phyloP scores from a whole-genome alignment of 2,888 invertebrate genomes.

The Diadromus collaris region DNA sequence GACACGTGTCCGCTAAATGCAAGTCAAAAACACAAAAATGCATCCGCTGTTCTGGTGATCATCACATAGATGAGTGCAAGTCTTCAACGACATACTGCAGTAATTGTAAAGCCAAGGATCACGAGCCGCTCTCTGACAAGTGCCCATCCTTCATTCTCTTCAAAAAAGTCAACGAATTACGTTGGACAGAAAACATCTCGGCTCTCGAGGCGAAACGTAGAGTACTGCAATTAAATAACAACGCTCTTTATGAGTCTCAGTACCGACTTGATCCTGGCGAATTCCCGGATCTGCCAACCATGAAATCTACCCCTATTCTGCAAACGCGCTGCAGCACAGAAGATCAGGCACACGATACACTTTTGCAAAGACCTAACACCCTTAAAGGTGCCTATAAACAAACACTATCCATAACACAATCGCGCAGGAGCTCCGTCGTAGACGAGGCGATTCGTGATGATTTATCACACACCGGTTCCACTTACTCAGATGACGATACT shows the following conservation, averaged over 20 bases:
- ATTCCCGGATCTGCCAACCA: background rate
- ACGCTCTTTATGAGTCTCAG: background rate
- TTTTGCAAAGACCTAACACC: background rate
- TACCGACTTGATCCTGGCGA: background rate
- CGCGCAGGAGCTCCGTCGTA: background rate
- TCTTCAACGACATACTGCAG: background rate
- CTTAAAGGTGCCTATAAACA: no score
- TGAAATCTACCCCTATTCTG: background rate
- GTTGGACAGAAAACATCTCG: background rate
- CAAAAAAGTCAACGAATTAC: background rate
- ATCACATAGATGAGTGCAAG: background rate
- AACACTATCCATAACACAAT: background rate
- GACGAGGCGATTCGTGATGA: background rate
- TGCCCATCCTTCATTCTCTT: background rate
- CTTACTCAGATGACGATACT: background rate
- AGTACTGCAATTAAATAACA: background rate
- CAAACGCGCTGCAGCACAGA: background rate
- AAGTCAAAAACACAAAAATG: background rate
- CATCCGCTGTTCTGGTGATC: background rate
- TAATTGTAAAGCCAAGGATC: background rate
- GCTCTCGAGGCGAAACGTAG: background rate
- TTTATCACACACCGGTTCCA: background rate
- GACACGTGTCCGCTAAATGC: background rate
- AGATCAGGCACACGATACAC: background rate
- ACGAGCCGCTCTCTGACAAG: slow-evolving; percentile 4